These are phyloP conservation scores for Lagorchestes hirsutus DNA, from an alignment of 2,797 vertebrate species.

Conservation along the genomic window DNA sequence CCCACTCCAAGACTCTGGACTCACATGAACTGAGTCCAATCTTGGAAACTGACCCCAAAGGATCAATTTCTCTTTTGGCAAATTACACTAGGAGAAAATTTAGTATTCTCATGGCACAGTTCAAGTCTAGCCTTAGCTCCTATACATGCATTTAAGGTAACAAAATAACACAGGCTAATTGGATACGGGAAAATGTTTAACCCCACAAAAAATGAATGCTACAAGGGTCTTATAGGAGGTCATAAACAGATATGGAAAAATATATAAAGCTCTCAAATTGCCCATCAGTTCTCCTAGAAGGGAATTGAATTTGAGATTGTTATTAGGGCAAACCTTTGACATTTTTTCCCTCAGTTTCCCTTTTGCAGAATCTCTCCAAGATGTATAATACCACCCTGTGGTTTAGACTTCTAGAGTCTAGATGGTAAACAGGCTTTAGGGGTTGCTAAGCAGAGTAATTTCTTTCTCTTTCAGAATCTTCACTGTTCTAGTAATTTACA, in stretches of 20 bases:
- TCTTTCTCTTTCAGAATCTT: background rate
- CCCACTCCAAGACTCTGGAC: background rate
- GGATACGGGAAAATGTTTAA: background rate
- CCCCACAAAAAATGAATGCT: background rate
- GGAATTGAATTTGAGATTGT: background rate
- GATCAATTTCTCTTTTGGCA: background rate
- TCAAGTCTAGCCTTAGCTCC: background rate
- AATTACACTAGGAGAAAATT: background rate
- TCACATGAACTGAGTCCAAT: background rate
- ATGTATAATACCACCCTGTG: background rate
- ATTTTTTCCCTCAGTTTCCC: background rate
- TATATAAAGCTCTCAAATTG: background rate
- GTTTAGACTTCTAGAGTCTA: background rate
- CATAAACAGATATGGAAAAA: background rate
- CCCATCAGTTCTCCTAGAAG: background rate
- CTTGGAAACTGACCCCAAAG: background rate
- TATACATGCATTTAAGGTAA: background rate
- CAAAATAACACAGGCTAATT: background rate
- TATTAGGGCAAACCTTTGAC: background rate
- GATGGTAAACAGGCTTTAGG: background rate
- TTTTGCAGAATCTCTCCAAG: background rate
- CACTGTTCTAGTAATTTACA: background rate
- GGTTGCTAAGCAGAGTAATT: background rate
- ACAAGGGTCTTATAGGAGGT: background rate
- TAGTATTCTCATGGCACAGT: background rate